Evolutionary conservation across 2,888 invertebrate genomes (phyloP).

Genomic region (Lasioglossum lativentre): DNA sequence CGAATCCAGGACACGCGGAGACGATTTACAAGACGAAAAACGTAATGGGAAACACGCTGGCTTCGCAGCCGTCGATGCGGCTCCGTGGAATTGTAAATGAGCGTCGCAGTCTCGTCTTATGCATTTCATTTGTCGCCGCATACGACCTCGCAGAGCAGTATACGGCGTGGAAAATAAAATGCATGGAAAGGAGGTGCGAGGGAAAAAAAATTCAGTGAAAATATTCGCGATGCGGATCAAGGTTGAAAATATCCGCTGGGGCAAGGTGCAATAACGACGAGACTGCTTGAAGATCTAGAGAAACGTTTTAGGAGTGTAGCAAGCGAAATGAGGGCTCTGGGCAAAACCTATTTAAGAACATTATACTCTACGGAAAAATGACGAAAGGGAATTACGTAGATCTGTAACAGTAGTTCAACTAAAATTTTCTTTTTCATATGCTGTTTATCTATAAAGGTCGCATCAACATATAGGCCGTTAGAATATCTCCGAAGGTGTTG

Average conservation of each 20-base stretch:
- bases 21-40: slow-evolving; percentile 31
- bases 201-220: slow-evolving; percentile 12
- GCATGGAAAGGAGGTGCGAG: background rate
- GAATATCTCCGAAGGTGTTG: too few species aligned
- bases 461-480: too few species aligned
- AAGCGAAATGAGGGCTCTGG: background rate
- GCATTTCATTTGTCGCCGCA: slow-evolving; percentile 66
- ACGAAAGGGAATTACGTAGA: background rate
- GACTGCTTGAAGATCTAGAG: too few species aligned
- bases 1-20: slow-evolving; percentile 25
- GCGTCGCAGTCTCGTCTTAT: slow-evolving; percentile 52
- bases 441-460: too few species aligned
- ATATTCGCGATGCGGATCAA: background rate
- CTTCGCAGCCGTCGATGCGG: slow-evolving; percentile 69
- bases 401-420: too few species aligned
- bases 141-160: background rate
- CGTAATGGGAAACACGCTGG: slow-evolving; percentile 71
- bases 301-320: background rate
- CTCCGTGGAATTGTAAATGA: slow-evolving; percentile 73
- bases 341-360: background rate
- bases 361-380: background rate
- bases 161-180: background rate
- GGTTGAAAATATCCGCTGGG: background rate
- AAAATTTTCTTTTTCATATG: too few species aligned
- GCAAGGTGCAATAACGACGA: background rate